phyloP scores from a whole-genome alignment of 2,888 invertebrate genomes.

The Plebejus anna region DNA sequence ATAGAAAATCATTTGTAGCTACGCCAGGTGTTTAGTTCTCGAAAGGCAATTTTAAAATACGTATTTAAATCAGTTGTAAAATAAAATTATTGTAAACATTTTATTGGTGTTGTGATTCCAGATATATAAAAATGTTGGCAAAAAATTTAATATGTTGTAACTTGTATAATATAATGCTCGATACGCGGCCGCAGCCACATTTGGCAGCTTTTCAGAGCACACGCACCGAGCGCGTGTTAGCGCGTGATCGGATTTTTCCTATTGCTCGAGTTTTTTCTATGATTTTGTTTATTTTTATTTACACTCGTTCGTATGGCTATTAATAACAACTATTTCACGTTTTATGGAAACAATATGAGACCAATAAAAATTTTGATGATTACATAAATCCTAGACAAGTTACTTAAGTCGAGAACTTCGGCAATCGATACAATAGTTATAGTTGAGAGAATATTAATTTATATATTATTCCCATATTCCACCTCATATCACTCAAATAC shows the following conservation, averaged over 20 bases:
- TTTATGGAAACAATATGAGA: neutral
- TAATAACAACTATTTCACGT: neutral
- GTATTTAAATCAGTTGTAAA: neutral
- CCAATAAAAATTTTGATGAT: no score
- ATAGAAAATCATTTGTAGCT: neutral
- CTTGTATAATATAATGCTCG: neutral
- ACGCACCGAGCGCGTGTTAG: neutral
- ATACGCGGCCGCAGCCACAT: slow-evolving; percentile 7
- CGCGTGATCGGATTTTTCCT: slow-evolving; percentile 16
- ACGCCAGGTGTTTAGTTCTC: neutral
- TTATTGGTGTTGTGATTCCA: neutral
- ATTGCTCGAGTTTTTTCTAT: neutral
- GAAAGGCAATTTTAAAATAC: neutral
- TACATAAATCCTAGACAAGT: no score
- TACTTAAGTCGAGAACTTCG: no score
- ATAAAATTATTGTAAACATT: neutral
- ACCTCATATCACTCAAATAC: neutral
- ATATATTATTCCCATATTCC: neutral
- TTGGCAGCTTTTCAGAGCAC: slow-evolving; percentile 24
- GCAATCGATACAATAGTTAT: no score
- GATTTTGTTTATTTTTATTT: neutral
- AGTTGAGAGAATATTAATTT: neutral
- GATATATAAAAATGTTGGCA: slow-evolving; percentile 7
- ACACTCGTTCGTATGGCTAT: neutral
- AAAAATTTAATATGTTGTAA: slow-evolving; percentile 17